Base-by-base conservation (phyloP, 2,797 vertebrate species). In the Pipistrellus pygmaeus region DNA sequence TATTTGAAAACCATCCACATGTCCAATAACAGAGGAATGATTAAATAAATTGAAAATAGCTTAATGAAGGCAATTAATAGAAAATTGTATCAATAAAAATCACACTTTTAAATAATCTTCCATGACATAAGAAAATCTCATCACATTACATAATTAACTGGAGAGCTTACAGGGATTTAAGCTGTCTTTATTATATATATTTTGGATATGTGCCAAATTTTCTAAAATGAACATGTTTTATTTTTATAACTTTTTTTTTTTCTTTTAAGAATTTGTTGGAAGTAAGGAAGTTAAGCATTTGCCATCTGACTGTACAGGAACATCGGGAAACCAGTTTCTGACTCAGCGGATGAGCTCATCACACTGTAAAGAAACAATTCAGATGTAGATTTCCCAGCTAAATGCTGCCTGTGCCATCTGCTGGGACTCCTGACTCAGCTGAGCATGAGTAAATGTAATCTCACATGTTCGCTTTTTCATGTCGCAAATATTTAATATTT, bases 281-380 rank as follows among this genome's bases (percentile, higher is more conserved):
- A 90, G 51, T 27, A 92, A 85, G 11, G 81, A 89, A 76, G 41
- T 66, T 81, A 87, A 96, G 68, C 53, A 23, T 71, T 93, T 78
- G 51, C 90, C 92, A 60, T 88, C 51, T 90, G 87, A 94, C 62
- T 87, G 5, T 75, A 30, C 46, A 91, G 78, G 82, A 92, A 75
- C 85, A 44, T 27, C 23, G 85, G 83, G 68, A 46, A 93, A 92
- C 85, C 3, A 13, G 77, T 85, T 72, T 92, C 44, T 92, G 97
- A 97, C 53, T 97, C 90, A 90, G 87, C 21, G 38, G 57, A 72
- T 96, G 94, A 95, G 77, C 17, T 85, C 92, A 87, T 60, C 30
- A 62, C 72, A 53, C 35, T 38, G 38, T 38, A 38, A 8, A 41
- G 12, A 41, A 41, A 66, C 30, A 83, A 90, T 69, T 84, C 93